Evolutionary conservation across 2,113 vertebrate genomes (phyloP).

Genomic region (Odontophorus gujanensis): DNA sequence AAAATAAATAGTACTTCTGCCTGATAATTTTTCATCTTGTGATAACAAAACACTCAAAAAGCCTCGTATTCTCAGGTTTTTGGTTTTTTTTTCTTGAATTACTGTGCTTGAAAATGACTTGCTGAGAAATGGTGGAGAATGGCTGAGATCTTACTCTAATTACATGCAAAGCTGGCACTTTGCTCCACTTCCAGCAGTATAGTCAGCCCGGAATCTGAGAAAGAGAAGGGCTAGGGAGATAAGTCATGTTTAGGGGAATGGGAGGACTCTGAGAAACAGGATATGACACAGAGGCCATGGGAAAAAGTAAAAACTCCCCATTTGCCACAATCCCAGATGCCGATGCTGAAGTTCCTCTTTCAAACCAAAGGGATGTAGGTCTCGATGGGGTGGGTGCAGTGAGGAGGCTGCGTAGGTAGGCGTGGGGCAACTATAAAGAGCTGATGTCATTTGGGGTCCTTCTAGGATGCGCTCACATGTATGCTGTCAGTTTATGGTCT

Average conservation of each 20-base stretch:
- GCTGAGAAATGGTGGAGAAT: neutral
- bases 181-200: neutral
- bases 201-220: constrained; percentile 30
- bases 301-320: constrained; percentile 33
- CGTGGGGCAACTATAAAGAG: neutral
- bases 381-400: neutral
- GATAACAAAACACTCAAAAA: neutral
- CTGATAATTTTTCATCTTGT: neutral
- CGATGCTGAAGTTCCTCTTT: neutral
- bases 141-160: neutral
- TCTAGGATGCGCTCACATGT: fast-evolving
- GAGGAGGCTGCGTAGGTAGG: neutral
- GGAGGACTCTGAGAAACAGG: constrained; percentile 56
- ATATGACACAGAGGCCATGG: constrained; percentile 68
- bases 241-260: constrained; percentile 55
- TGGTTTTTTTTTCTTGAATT: neutral
- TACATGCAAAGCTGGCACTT: neutral
- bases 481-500: neutral
- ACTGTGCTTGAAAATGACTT: neutral
- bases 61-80: neutral
- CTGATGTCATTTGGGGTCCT: neutral
- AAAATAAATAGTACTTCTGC: constrained; percentile 11
- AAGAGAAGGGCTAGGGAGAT: constrained; percentile 47
- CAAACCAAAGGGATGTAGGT: neutral
- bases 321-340: neutral